These are phyloP conservation scores for Phataginus tricuspis DNA, from an alignment of 2,797 vertebrate species.

Conservation along the genomic window DNA sequence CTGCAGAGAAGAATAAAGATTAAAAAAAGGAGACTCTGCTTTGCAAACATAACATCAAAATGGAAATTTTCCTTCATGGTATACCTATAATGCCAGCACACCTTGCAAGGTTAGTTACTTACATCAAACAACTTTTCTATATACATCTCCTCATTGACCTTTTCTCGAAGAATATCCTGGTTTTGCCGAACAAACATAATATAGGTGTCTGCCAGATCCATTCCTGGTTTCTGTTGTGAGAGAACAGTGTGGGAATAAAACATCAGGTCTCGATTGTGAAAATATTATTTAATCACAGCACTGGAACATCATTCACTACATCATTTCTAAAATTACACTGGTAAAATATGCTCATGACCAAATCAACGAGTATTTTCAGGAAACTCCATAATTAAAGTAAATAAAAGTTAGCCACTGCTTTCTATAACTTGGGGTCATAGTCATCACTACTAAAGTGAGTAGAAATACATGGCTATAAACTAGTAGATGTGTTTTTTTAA, in stretches of 20 bases:
- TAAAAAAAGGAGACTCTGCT: constrained; percentile 10
- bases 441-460: constrained; percentile 4
- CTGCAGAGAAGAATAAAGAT: constrained; percentile 16
- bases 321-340: neutral
- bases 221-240: constrained; percentile 93
- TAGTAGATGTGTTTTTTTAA: neutral
- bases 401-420: neutral
- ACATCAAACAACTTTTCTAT: constrained; percentile 96
- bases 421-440: neutral
- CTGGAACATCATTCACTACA: neutral
- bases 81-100: neutral
- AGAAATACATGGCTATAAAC: neutral
- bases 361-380: neutral
- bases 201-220: constrained; percentile 97
- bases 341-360: constrained; percentile 6
- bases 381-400: neutral
- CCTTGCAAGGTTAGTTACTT: constrained; percentile 86
- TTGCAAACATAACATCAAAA: constrained; percentile 14
- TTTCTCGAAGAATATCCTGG: constrained; percentile 95
- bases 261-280: neutral
- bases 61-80: constrained; percentile 10
- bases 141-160: constrained; percentile 95
- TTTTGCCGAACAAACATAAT: constrained; percentile 97
- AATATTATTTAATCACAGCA: neutral
- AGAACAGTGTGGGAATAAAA: neutral